phyloP scores from a whole-genome alignment of 2,888 invertebrate species.

The Calliopum simillimum region DNA sequence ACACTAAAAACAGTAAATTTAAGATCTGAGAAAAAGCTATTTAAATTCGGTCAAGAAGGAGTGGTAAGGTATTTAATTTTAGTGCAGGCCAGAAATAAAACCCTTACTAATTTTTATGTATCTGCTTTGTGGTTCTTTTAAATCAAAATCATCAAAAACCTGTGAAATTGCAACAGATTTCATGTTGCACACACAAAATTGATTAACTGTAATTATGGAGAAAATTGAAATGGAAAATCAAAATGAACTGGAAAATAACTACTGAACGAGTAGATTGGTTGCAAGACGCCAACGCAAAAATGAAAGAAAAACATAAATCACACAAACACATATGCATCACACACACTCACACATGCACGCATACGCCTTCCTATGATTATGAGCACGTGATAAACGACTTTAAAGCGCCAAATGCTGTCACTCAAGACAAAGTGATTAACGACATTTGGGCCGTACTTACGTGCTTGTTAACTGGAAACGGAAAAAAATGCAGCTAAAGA shows the following conservation, averaged over 20 bases:
- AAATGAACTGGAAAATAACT: background rate
- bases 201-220: conserved; percentile 3
- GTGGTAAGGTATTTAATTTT: no score
- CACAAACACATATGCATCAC: conserved; percentile 2
- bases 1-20: no score
- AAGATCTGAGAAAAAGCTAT: no score
- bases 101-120: no score
- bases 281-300: conserved; percentile 15
- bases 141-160: no score
- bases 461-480: background rate
- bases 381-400: conserved; percentile 18
- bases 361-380: background rate
- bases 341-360: background rate
- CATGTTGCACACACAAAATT: no score
- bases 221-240: conserved; percentile 24
- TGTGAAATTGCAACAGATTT: no score
- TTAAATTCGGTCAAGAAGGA: no score
- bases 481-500: background rate
- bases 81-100: no score
- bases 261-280: conserved; percentile 7
- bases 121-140: no score
- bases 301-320: conserved; percentile 15
- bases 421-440: conserved; percentile 13
- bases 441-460: background rate
- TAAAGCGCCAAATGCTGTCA: conserved; percentile 23